phyloP scores from a whole-genome alignment of 2,113 vertebrate genomes.

The Ictalurus furcatus region DNA sequence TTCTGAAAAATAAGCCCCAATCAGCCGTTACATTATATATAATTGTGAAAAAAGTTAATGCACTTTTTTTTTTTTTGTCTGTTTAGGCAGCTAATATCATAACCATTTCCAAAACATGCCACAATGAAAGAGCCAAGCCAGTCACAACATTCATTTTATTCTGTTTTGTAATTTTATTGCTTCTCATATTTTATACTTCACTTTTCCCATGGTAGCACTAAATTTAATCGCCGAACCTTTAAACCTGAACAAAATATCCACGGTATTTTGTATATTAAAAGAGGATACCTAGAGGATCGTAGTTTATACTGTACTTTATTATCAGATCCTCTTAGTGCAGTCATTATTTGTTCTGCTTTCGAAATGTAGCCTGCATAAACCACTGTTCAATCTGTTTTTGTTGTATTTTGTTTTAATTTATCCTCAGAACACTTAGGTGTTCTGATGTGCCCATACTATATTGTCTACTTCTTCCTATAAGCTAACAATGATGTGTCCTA shows the following conservation, averaged over 20 bases:
- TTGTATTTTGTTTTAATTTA: slow-evolving; percentile 51
- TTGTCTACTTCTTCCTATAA: slow-evolving; percentile 50
- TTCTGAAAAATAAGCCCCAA: slow-evolving; percentile 27
- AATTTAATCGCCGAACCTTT: slow-evolving; percentile 20
- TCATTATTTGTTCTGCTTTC: slow-evolving; percentile 27
- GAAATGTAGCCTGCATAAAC: slow-evolving; percentile 43
- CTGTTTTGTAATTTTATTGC: slow-evolving; percentile 19
- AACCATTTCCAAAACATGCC: slow-evolving; percentile 24
- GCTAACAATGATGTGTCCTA: slow-evolving; percentile 52
- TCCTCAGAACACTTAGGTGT: slow-evolving; percentile 43
- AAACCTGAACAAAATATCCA: slow-evolving; percentile 39
- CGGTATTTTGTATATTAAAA: slow-evolving; percentile 33
- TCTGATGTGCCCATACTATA: slow-evolving; percentile 37
- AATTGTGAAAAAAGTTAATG: slow-evolving; percentile 38
- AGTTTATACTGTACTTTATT: slow-evolving; percentile 40
- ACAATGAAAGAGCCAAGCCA: slow-evolving; percentile 31
- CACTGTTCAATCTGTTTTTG: slow-evolving; percentile 25
- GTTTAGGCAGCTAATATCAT: slow-evolving; percentile 47
- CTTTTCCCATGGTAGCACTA: slow-evolving; percentile 33
- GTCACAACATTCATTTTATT: background rate
- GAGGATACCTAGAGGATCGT: background rate
- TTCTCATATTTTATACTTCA: slow-evolving; percentile 28
- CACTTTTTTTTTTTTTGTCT: slow-evolving; percentile 8
- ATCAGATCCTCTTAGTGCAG: slow-evolving; percentile 17
- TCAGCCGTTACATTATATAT: background rate